phyloP scores from a whole-genome alignment of 2,797 vertebrate genomes.

The Diplodus puntazzo region DNA sequence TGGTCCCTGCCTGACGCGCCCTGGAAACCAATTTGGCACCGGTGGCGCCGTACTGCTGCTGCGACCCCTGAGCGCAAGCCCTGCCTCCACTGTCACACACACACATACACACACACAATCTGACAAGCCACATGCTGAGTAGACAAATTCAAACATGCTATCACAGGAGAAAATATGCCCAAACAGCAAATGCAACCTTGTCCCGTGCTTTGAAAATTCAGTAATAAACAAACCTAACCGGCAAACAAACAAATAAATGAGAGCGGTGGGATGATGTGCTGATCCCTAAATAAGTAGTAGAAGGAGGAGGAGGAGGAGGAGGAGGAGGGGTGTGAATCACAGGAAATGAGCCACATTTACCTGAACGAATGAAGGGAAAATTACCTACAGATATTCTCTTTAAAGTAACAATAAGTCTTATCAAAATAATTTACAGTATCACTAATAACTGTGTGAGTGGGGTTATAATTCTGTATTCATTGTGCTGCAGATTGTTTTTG shows the following conservation, averaged over 20 bases:
- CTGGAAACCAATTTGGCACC: slow-evolving; percentile 85
- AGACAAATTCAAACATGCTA: slow-evolving; percentile 87
- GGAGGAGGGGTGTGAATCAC: neutral
- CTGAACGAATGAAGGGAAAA: slow-evolving; percentile 39
- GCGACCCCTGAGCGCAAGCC: slow-evolving; percentile 73
- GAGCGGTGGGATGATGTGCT: slow-evolving; percentile 56
- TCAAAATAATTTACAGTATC: slow-evolving; percentile 13
- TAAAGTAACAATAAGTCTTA: slow-evolving; percentile 20
- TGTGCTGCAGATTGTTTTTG: neutral
- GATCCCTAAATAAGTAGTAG: slow-evolving; percentile 31
- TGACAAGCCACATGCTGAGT: slow-evolving; percentile 86
- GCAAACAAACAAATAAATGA: slow-evolving; percentile 82
- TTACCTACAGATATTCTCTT: slow-evolving; percentile 16
- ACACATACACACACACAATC: slow-evolving; percentile 59
- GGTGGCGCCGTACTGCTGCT: slow-evolving; percentile 50
- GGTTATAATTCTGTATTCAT: neutral
- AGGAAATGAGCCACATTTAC: slow-evolving; percentile 30
- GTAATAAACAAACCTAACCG: slow-evolving; percentile 78
- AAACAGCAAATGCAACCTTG: slow-evolving; percentile 80
- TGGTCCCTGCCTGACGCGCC: slow-evolving; percentile 53
- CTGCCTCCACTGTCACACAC: slow-evolving; percentile 73
- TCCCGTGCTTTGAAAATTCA: slow-evolving; percentile 76
- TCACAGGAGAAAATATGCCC: slow-evolving; percentile 85
- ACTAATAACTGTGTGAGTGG: neutral
- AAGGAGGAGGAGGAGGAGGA: neutral